These are phyloP conservation scores for Boloria euphrosyne DNA, from an alignment of 2,888 invertebrate genomes.

Conservation along the genomic window DNA sequence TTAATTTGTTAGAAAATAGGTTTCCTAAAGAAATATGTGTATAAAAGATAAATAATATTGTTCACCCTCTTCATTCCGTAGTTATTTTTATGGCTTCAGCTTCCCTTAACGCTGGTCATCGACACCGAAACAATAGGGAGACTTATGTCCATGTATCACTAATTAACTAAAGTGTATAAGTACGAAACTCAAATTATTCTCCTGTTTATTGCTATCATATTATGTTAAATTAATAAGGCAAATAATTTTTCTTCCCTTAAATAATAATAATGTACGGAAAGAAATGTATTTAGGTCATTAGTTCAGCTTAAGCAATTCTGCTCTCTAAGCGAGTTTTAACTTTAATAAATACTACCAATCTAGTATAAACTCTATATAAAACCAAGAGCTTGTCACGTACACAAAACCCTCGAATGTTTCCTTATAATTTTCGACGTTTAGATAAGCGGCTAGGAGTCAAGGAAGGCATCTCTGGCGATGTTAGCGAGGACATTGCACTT, in stretches of 20 bases:
- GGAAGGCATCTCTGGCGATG: slow-evolving; percentile 71
- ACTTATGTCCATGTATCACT: slow-evolving; percentile 45
- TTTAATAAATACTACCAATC: slow-evolving; percentile 24
- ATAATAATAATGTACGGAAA: neutral
- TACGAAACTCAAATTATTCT: too few relatives aligned
- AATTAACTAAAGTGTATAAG: slow-evolving; percentile 43
- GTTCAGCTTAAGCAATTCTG: neutral
- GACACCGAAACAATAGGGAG: slow-evolving; percentile 63
- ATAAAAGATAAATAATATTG: slow-evolving; percentile 55
- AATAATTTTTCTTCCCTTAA: too few relatives aligned
- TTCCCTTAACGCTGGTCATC: slow-evolving; percentile 74
- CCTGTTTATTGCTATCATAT: too few relatives aligned
- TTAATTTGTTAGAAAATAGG: too few relatives aligned
- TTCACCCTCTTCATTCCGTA: slow-evolving; percentile 61
- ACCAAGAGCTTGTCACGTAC: slow-evolving; percentile 40
- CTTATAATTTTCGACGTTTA: slow-evolving; percentile 60
- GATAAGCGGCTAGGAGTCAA: slow-evolving; percentile 56
- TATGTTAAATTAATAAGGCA: too few relatives aligned
- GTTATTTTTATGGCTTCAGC: slow-evolving; percentile 73
- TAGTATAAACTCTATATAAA: slow-evolving; percentile 20
- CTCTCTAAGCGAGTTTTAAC: slow-evolving; percentile 4
- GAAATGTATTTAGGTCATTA: neutral
- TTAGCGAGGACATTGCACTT: slow-evolving; percentile 82
- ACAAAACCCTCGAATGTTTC: slow-evolving; percentile 49
- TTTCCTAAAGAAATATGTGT: neutral